Evolutionary conservation across 2,888 invertebrate species (phyloP).

Genomic region (Cheilosia scutellata): DNA sequence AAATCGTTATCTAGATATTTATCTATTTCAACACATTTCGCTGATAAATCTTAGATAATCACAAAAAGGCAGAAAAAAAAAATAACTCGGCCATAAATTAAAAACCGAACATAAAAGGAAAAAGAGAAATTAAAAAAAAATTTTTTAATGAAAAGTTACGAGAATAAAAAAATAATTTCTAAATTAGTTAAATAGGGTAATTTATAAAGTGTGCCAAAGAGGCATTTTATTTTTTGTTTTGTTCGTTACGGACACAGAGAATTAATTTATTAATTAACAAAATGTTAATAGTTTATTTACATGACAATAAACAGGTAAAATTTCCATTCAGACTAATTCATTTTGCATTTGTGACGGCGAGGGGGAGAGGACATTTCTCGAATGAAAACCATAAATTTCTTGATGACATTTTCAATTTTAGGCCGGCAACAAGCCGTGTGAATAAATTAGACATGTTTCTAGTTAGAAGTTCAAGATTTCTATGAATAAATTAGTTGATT

Average conservation of each 20-base stretch:
- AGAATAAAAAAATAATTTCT: slow-evolving; percentile 31
- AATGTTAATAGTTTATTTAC: slow-evolving; percentile 2
- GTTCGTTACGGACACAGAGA: neutral
- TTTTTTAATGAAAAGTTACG: slow-evolving; percentile 28
- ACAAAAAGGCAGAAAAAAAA: neutral
- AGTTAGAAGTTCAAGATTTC: neutral
- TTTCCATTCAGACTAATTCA: slow-evolving; percentile 22
- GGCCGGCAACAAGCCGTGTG: neutral
- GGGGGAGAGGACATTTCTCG: neutral
- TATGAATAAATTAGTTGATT: neutral
- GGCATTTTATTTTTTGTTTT: neutral
- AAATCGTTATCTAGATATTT: slow-evolving; percentile 1
- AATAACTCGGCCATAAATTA: neutral
- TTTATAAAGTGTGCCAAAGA: slow-evolving; percentile 63
- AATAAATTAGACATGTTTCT: neutral
- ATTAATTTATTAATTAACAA: slow-evolving; percentile 42
- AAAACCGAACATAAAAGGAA: neutral
- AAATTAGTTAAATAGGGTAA: slow-evolving; percentile 47
- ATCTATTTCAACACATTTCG: neutral
- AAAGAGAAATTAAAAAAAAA: slow-evolving; percentile 15
- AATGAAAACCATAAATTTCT: neutral
- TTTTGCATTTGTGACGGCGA: neutral
- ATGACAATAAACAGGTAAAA: neutral
- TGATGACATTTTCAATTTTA: neutral
- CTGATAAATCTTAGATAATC: slow-evolving; percentile 14